Percentiles rank a stretch among this genome's conserved stretches.
Conservation (phyloP, 2,888 invertebrate species). For the Drosophila parthenogenetica region DNA sequence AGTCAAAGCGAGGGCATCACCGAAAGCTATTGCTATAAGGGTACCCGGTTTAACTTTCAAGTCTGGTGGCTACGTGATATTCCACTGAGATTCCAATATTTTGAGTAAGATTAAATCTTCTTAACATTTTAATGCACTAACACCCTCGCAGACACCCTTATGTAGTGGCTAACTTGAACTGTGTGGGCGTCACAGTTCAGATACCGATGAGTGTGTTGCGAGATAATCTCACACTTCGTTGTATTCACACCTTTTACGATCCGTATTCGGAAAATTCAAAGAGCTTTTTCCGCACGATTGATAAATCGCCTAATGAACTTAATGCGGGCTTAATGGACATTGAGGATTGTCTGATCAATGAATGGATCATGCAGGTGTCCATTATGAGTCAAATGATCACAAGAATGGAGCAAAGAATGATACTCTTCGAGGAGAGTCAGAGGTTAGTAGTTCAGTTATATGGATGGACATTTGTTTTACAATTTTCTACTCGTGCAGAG, state of each 20-base stretch:
- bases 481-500: background rate
- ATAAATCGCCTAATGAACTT: slow-evolving; percentile 6
- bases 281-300: slow-evolving; percentile 46
- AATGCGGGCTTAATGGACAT: slow-evolving; percentile 65
- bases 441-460: slow-evolving; percentile 23
- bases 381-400: slow-evolving; percentile 62
- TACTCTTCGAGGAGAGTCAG: slow-evolving; percentile 55
- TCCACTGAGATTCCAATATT: slow-evolving; percentile 66
- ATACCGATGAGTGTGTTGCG: slow-evolving; percentile 74
- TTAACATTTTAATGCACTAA: background rate
- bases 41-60: slow-evolving; percentile 68
- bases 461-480: background rate
- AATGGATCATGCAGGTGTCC: slow-evolving; percentile 71
- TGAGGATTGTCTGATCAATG: slow-evolving; percentile 63
- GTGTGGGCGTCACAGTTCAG: slow-evolving; percentile 55
- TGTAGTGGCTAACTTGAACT: slow-evolving; percentile 61
- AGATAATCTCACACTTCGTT: slow-evolving; percentile 75
- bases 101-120: slow-evolving; percentile 61
- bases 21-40: slow-evolving; percentile 65
- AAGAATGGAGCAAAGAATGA: slow-evolving; percentile 52
- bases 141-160: slow-evolving; percentile 55
- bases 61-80: slow-evolving; percentile 81
- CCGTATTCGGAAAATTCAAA: slow-evolving; percentile 71
- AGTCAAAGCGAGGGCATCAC: slow-evolving; percentile 49
- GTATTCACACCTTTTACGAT: slow-evolving; percentile 79